Percentiles rank a stretch among this genome's conserved stretches.
Evolutionary conservation across 2,888 invertebrate genomes (phyloP).

Genomic region (Drosophila stalkeri): DNA sequence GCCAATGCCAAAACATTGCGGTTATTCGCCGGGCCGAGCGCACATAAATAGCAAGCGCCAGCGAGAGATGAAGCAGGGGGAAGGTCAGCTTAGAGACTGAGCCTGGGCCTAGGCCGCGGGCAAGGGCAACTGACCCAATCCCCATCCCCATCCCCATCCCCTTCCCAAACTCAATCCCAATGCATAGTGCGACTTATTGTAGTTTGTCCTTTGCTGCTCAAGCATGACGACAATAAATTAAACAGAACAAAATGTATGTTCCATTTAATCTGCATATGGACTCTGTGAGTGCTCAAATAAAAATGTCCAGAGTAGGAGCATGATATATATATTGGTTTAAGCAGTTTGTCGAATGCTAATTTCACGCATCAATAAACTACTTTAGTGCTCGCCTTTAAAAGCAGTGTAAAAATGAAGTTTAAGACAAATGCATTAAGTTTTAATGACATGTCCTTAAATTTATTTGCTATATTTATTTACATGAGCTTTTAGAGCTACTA

Average conservation of each 20-base stretch:
- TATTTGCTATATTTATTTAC: no score
- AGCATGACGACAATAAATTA: conserved; percentile 74
- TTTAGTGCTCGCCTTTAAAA: conserved; percentile 30
- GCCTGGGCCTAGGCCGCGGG: not conserved
- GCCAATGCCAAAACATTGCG: conserved; percentile 73
- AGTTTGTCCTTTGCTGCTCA: conserved; percentile 49
- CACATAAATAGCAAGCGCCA: conserved; percentile 61
- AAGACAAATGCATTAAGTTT: fast-evolving
- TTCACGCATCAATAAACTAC: conserved; percentile 64
- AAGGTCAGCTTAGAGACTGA: not conserved
- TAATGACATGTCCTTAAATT: no score
- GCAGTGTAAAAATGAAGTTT: not conserved
- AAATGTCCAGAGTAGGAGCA: conserved; percentile 31
- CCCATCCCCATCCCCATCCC: no score
- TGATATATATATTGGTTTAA: conserved; percentile 34
- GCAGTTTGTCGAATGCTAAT: conserved; percentile 77
- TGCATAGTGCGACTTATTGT: conserved; percentile 1
- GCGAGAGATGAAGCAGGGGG: not conserved
- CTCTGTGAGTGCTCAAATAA: conserved; percentile 32
- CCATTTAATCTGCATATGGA: conserved; percentile 36
- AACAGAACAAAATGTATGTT: conserved; percentile 55
- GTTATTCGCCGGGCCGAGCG: conserved; percentile 52
- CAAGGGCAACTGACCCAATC: conserved; percentile 16
- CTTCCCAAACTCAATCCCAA: not conserved
- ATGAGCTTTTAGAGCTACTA: no score